Evolutionary conservation across 2,797 vertebrate species (phyloP).

Genomic region (Thamnophis elegans): DNA sequence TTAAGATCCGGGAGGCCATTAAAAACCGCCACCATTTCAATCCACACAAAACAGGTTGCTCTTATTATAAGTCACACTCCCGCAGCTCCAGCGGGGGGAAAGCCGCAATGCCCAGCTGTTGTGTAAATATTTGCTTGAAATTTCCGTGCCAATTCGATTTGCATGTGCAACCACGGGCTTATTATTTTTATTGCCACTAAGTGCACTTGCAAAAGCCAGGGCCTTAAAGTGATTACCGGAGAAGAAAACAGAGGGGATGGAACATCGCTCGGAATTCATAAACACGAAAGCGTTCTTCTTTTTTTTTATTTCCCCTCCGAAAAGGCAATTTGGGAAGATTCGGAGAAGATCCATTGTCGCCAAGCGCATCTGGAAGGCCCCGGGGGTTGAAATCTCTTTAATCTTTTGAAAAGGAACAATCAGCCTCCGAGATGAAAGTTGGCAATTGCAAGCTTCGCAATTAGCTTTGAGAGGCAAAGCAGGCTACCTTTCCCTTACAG

Average conservation of each 20-base stretch:
- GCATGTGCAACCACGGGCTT: constrained; percentile 17
- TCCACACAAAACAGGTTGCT: constrained; percentile 45
- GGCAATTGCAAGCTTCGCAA: background rate
- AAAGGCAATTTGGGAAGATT: background rate
- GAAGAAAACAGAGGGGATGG: background rate
- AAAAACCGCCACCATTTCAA: constrained; percentile 17
- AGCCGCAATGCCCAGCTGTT: constrained; percentile 43
- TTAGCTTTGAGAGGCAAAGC: background rate
- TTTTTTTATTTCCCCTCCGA: background rate
- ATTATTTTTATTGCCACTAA: constrained; percentile 9
- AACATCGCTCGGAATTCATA: background rate
- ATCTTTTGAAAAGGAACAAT: background rate
- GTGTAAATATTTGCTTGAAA: constrained; percentile 49
- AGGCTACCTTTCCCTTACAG: background rate
- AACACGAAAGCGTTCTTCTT: background rate
- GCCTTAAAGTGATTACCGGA: constrained; percentile 24
- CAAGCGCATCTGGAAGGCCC: background rate
- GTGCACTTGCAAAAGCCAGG: background rate
- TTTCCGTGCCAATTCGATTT: background rate
- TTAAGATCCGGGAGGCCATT: constrained; percentile 53
- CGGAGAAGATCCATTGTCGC: background rate
- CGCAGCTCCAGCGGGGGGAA: constrained; percentile 53
- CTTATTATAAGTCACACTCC: constrained; percentile 58
- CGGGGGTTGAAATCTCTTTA: background rate
- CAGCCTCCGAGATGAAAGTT: background rate